phyloP scores from a whole-genome alignment of 2,888 invertebrate species.

The Tipula helvola region DNA sequence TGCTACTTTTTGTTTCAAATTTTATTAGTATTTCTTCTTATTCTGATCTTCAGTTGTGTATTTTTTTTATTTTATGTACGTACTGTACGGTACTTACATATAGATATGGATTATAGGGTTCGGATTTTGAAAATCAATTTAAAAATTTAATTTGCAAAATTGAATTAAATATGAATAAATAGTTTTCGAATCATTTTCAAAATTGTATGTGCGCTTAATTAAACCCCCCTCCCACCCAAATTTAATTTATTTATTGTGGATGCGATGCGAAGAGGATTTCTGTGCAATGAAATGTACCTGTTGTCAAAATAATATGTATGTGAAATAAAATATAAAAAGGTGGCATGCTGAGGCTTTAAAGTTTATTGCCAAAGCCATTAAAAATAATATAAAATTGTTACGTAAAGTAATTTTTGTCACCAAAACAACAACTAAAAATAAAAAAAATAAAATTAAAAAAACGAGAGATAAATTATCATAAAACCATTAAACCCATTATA shows the following conservation, averaged over 20 bases:
- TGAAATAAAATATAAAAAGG: not conserved
- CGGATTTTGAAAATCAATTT: not conserved
- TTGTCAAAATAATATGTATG: not conserved
- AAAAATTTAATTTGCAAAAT: not conserved
- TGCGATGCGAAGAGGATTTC: not conserved
- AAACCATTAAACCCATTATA: constrained; percentile 4
- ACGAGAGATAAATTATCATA: not conserved
- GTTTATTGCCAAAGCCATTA: not conserved
- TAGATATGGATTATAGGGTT: not conserved
- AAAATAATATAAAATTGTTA: not conserved
- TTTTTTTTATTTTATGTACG: not conserved
- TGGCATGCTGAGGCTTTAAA: not conserved
- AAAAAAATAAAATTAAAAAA: no score
- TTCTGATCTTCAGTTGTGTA: not conserved
- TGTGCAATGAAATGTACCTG: not conserved
- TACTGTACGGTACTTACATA: not conserved
- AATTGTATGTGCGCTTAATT: not conserved
- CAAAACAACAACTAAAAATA: no score
- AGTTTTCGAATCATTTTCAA: no score
- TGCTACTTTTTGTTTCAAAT: constrained; percentile 4
- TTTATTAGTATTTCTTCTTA: not conserved
- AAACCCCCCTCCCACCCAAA: not conserved
- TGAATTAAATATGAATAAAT: not conserved
- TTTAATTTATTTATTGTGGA: not conserved
- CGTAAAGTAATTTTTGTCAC: not conserved